phyloP scores from a whole-genome alignment of 2,797 vertebrate genomes.

The Sebastes hubbsi region DNA sequence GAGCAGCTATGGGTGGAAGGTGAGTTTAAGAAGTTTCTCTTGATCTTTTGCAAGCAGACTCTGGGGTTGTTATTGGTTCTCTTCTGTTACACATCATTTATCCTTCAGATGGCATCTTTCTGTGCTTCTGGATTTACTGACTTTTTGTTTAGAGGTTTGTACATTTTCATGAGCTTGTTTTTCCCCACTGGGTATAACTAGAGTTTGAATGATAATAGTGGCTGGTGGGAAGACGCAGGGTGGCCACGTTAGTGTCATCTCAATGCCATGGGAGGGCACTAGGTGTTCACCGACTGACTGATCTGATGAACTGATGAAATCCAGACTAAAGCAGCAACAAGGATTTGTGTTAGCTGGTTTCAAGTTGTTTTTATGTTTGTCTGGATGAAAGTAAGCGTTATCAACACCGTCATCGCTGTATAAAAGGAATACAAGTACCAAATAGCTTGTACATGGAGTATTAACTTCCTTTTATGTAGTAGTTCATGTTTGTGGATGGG shows the following conservation, averaged over 20 bases:
- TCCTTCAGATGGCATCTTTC: neutral
- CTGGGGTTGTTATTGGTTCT: neutral
- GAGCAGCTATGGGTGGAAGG: slow-evolving; percentile 99
- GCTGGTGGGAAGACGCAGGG: slow-evolving; percentile 29
- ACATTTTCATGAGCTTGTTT: neutral
- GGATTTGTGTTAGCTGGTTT: neutral
- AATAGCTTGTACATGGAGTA: neutral
- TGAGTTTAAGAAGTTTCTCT: slow-evolving; percentile 75
- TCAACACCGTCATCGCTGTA: neutral
- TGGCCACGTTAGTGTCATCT: slow-evolving; percentile 53
- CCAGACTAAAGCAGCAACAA: neutral
- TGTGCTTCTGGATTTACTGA: neutral
- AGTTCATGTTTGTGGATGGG: neutral
- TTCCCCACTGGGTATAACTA: neutral
- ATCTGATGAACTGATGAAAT: slow-evolving; percentile 19
- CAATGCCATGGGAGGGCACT: slow-evolving; percentile 53
- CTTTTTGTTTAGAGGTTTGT: neutral
- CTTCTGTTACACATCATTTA: neutral
- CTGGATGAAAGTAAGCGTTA: neutral
- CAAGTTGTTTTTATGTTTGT: neutral
- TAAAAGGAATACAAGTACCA: neutral
- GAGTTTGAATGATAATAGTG: slow-evolving; percentile 46
- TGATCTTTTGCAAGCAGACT: neutral
- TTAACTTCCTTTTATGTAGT: neutral
- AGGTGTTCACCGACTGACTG: slow-evolving; percentile 46